Conservation (phyloP, 2,113 vertebrate species). For the Amia ocellicauda region DNA sequence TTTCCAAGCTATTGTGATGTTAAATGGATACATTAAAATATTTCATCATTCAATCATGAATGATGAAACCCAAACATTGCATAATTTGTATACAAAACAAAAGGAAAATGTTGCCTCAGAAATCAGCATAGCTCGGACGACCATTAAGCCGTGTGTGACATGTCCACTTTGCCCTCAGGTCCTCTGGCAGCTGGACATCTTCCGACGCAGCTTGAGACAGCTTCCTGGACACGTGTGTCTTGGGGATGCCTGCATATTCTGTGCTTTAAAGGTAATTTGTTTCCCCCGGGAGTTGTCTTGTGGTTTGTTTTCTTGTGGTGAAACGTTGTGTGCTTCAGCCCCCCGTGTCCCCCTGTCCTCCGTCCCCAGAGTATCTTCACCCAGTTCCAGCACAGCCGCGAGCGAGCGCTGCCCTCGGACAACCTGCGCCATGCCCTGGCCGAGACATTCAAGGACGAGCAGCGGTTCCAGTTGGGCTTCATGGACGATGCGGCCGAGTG, state of each 20-base stretch:
- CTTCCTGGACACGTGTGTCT: conserved; percentile 89
- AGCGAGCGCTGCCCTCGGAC: conserved; percentile 92
- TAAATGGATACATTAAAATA: no score
- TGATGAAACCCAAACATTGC: no score
- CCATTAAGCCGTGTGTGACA: no score
- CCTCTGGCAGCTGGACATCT: conserved; percentile 96
- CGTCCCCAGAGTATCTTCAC: conserved; percentile 82
- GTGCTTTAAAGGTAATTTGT: conserved; percentile 87
- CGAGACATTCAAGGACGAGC: conserved; percentile 95
- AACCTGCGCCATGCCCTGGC: conserved; percentile 90
- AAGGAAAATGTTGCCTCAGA: no score
- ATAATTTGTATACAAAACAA: no score
- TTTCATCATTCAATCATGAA: no score
- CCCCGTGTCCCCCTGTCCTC: background rate
- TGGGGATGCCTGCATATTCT: conserved; percentile 95
- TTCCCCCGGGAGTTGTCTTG: background rate
- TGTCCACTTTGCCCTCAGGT: conserved; percentile 71
- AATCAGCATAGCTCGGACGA: no score
- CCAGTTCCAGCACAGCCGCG: conserved; percentile 90
- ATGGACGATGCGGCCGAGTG: conserved; percentile 98
- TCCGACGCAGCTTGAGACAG: conserved; percentile 88
- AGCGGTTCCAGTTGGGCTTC: conserved; percentile 93
- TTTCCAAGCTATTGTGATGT: no score
- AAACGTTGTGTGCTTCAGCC: background rate
- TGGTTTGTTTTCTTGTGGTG: conserved; percentile 1